A percentile compares a stretch with the other conserved stretches of the same genome.
These are phyloP conservation scores for Sebastes fasciatus DNA, from an alignment of 2,113 vertebrate species.

Conservation along the genomic window DNA sequence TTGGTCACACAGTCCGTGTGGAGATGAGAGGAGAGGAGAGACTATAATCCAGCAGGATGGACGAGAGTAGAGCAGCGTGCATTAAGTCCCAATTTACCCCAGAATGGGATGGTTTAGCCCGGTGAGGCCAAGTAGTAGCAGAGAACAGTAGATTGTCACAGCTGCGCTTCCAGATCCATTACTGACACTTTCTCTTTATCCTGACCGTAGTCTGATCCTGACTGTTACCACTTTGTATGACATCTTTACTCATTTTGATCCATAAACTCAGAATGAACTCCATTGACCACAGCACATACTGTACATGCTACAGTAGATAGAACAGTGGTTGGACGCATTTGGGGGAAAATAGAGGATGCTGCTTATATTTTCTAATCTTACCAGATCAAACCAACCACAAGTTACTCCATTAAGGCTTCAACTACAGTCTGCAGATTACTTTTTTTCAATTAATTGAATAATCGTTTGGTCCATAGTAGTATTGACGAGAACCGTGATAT, in stretches of 20 bases:
- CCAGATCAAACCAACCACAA: not conserved
- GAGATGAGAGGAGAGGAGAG: slow-evolving; percentile 60
- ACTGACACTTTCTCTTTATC: slow-evolving; percentile 37
- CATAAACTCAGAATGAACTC: slow-evolving; percentile 2
- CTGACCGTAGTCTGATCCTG: not conserved
- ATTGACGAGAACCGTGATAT: too few species aligned
- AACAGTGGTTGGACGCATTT: not conserved
- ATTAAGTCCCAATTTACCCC: slow-evolving; percentile 71
- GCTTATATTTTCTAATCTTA: not conserved
- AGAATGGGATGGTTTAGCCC: slow-evolving; percentile 61
- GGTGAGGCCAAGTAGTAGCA: slow-evolving; percentile 46
- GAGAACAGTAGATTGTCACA: slow-evolving; percentile 43
- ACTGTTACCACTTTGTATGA: not conserved
- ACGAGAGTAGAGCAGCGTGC: slow-evolving; percentile 47
- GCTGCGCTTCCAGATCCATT: slow-evolving; percentile 50
- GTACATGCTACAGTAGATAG: not conserved
- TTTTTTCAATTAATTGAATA: too few species aligned
- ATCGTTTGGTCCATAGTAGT: too few species aligned
- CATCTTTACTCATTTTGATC: slow-evolving; percentile 34
- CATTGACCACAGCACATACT: not conserved
- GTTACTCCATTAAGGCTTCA: not conserved
- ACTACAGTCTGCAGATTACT: not conserved
- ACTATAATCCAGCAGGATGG: slow-evolving; percentile 72
- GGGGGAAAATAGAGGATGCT: not conserved
- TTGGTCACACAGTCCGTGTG: slow-evolving; percentile 61